phyloP scores from a whole-genome alignment of 2,113 vertebrate species.

The Baryphthengus martii region DNA sequence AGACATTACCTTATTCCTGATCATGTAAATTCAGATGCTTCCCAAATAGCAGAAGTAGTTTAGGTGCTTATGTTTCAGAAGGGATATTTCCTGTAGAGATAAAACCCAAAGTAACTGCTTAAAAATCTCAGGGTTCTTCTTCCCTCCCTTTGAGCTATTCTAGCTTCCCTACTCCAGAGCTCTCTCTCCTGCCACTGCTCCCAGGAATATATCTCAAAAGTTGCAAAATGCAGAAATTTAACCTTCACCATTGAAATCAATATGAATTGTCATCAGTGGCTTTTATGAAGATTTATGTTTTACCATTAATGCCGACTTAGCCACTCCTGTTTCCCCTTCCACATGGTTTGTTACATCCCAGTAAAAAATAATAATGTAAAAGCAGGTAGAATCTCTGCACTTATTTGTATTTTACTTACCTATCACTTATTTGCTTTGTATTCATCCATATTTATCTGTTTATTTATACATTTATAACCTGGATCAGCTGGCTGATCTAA shows the following conservation, averaged over 20 bases:
- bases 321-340: not conserved
- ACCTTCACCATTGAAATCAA: not conserved
- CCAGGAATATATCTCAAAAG: not conserved
- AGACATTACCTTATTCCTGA: not conserved
- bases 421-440: not conserved
- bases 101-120: not conserved
- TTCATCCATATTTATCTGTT: not conserved
- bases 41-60: not conserved
- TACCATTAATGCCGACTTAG: not conserved
- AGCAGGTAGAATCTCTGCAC: not conserved
- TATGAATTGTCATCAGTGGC: not conserved
- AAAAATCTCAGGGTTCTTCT: not conserved
- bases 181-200: not conserved
- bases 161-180: not conserved
- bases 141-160: not conserved
- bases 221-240: not conserved
- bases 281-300: slow-evolving; percentile 9
- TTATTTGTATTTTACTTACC: not conserved
- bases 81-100: not conserved
- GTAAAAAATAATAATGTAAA: not conserved
- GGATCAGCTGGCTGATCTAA: not conserved
- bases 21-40: slow-evolving; percentile 17
- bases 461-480: not conserved
- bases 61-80: not conserved
- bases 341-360: not conserved